Base-by-base conservation (phyloP, 1,140 invertebrate species). In the Pseudobourletiella spinata region DNA sequence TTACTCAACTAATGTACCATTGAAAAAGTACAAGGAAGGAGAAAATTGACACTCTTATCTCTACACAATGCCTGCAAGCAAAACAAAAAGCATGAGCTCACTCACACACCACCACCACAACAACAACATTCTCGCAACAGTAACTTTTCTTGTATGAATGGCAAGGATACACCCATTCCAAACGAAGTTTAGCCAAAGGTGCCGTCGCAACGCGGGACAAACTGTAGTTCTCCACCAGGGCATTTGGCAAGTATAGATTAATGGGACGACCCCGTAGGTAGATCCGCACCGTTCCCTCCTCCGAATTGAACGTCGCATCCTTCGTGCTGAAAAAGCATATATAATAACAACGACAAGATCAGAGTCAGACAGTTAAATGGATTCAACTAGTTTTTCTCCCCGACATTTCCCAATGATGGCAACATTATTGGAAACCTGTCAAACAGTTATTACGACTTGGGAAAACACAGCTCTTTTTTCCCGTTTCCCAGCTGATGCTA, bases 101-200 rank as follows among this genome's bases (percentile, higher is more conserved):
- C n/a, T n/a, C n/a, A n/a, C n/a, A n/a, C n/a, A n/a, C n/a, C n/a
- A n/a, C n/a, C n/a, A n/a, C n/a, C n/a, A n/a, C n/a, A n/a, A n/a
- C n/a, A n/a, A n/a, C n/a, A n/a, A n/a, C n/a, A n/a, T n/a, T n/a
- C n/a, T n/a, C n/a, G n/a, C n/a, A n/a, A n/a, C n/a, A n/a, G n/a
- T n/a, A n/a, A n/a, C n/a, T n/a, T n/a, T n/a, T n/a, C n/a, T n/a
- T 39, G 32, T 39, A 39, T 39, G 32, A 39, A 39, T n/a, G n/a
- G n/a, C n/a, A 39, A 39, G 30, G 2, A 76, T 84, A 89, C 72
- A 91, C 90, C 91, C 91, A 95, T 75, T 95, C 90, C 16, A 95
- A 76, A 74, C 90, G 89, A 14, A 95, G 81, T 75, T 86, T 88
- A 70, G 83, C 84, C 18, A 83, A 79, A 6, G 91, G 91, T 11